phyloP scores from a whole-genome alignment of 35 echinoderm and acorn worm genomes.

The Ophioderma brevispina region DNA sequence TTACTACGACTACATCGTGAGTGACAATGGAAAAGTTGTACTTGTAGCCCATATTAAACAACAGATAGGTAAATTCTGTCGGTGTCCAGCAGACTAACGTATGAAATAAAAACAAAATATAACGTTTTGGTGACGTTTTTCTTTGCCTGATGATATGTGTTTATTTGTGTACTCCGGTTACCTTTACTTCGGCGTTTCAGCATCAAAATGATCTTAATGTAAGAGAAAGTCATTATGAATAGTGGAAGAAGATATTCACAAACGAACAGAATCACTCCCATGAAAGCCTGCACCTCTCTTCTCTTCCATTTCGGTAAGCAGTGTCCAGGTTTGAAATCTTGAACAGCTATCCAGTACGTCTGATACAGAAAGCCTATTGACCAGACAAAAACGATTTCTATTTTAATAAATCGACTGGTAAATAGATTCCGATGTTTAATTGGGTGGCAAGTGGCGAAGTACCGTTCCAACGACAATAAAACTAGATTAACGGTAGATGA shows the following conservation, averaged over 20 bases:
- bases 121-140: conserved; percentile 87
- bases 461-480: conserved; percentile 75
- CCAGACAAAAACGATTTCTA: conserved; percentile 64
- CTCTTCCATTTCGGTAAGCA: conserved; percentile 78
- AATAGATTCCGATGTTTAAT: conserved; percentile 85
- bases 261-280: conserved; percentile 74
- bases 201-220: conserved; percentile 78
- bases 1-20: conserved; percentile 54
- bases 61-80: conserved; percentile 70
- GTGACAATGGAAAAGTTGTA: conserved; percentile 76
- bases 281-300: conserved; percentile 40
- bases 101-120: conserved; percentile 80
- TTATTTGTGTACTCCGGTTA: conserved; percentile 35
- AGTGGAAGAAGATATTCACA: conserved; percentile 80
- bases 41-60: conserved; percentile 67
- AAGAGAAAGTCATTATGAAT: conserved; percentile 81
- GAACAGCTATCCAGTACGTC: conserved; percentile 73
- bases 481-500: conserved; percentile 85
- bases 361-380: conserved; percentile 66
- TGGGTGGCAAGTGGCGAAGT: conserved; percentile 77
- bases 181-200: conserved; percentile 48
- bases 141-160: conserved; percentile 75
- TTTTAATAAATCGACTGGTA: conserved; percentile 55
- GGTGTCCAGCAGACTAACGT: conserved; percentile 84
- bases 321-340: neutral